Evolutionary conservation across 2,888 invertebrate genomes (phyloP), one percentile per base, ranked within the genome.

Genomic region (Philereme vetulata): DNA sequence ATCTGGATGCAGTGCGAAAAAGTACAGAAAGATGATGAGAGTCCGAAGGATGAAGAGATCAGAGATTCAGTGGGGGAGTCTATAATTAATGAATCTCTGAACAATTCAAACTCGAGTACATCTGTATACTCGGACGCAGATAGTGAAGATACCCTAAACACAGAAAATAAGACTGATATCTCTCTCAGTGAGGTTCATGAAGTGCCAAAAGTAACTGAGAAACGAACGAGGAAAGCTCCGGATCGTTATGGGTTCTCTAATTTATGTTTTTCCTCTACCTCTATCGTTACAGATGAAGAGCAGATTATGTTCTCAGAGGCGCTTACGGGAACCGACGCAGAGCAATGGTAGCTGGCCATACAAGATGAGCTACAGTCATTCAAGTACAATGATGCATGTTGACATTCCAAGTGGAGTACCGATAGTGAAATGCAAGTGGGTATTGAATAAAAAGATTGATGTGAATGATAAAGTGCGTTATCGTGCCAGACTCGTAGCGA

Each of bases 311-410:
- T 53, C 6, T 36, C 40, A n/a, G 62, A 65, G 0, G 64, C 58
- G 10, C 21, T 66, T 4, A 56, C 45, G 7, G 59, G 69, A 32
- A 57, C 65, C 5, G 70, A 71, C 44, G 50, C n/a, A 10, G 40
- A 60, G 5, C 53, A 71, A 10, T 66, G 72, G 70, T 8, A 35
- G 10, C 5, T 6, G 33, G 65, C 71, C 32, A 62, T 68, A n/a
- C n/a, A n/a, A n/a, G n/a, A n/a, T n/a, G n/a, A n/a, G n/a, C n/a
- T n/a, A n/a, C n/a, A n/a, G n/a, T n/a, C n/a, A n/a, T n/a, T n/a
- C n/a, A n/a, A n/a, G n/a, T n/a, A n/a, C n/a, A n/a, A n/a, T n/a
- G n/a, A n/a, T n/a, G n/a, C n/a, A n/a, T n/a, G n/a, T n/a, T n/a
- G n/a, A n/a, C n/a, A n/a, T n/a, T n/a, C n/a, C n/a, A n/a, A n/a